These are phyloP conservation scores for Caenorhabditis tropicalis DNA, from an alignment of 1,140 invertebrate genomes.

Conservation along the genomic window DNA sequence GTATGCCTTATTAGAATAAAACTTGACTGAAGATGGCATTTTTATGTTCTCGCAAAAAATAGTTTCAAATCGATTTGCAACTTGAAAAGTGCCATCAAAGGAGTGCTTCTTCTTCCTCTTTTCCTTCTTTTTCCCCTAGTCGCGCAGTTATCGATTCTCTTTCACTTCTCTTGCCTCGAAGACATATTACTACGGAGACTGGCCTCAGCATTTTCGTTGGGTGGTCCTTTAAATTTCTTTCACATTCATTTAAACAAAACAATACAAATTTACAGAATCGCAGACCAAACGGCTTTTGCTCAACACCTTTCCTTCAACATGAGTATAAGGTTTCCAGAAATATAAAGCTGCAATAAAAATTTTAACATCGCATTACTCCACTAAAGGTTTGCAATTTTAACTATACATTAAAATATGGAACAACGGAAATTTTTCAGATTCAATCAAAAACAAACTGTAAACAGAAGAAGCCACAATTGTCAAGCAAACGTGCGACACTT, in stretches of 20 bases:
- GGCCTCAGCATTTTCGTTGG: not conserved
- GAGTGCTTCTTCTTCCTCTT: not conserved
- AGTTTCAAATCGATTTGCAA: not conserved
- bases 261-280: not conserved
- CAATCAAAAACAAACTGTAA: too few relatives aligned
- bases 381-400: too few relatives aligned
- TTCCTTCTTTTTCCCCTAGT: not conserved
- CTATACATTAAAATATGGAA: too few relatives aligned
- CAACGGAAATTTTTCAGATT: too few relatives aligned
- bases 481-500: too few relatives aligned
- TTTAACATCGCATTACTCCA: too few relatives aligned
- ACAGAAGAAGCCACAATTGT: too few relatives aligned
- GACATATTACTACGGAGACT: not conserved
- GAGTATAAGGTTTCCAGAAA: not conserved
- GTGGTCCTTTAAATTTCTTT: not conserved
- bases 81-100: not conserved
- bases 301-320: not conserved
- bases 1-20: too few relatives aligned
- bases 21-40: too few relatives aligned
- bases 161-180: not conserved
- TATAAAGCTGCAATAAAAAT: too few relatives aligned
- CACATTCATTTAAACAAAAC: not conserved
- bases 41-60: too few relatives aligned
- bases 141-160: constrained; percentile 21
- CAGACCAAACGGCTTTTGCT: not conserved